A percentile compares a stretch with the other conserved stretches of the same genome.
These are phyloP conservation scores for Pseudomyrmex sp. DNA, from an alignment of 1,140 invertebrate genomes.

Conservation along the genomic window DNA sequence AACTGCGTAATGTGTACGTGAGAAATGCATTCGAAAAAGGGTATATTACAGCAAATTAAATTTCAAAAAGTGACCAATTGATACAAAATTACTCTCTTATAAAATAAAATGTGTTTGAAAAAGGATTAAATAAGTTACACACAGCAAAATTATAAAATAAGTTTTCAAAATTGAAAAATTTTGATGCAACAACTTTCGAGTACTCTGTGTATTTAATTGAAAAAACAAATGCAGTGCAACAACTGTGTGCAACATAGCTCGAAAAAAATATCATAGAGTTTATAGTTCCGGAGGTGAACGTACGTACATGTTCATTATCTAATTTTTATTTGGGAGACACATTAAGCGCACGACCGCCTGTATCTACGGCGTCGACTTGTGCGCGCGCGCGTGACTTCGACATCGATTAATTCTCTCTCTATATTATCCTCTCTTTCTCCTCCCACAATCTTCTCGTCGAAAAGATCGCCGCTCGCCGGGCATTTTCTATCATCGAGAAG, in stretches of 20 bases:
- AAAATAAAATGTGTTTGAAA: too few relatives aligned
- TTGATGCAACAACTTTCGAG: too few relatives aligned
- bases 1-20: background rate
- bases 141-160: too few relatives aligned
- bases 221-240: too few relatives aligned
- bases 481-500: conserved; percentile 41
- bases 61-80: background rate
- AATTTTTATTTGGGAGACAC: conserved; percentile 6
- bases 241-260: too few relatives aligned
- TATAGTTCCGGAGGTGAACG: too few relatives aligned
- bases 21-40: background rate
- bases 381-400: conserved; percentile 34
- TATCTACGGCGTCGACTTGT: conserved; percentile 47
- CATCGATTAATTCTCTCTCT: conserved; percentile 65
- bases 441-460: conserved; percentile 30
- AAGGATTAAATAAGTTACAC: too few relatives aligned
- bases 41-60: background rate
- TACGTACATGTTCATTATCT: too few relatives aligned
- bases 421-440: conserved; percentile 3
- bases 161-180: too few relatives aligned
- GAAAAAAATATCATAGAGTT: too few relatives aligned
- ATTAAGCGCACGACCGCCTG: conserved; percentile 7
- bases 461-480: background rate
- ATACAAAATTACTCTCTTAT: too few relatives aligned
- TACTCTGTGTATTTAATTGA: too few relatives aligned